Evolutionary conservation across 2,797 vertebrate genomes (phyloP).

Genomic region (Esox lucius): DNA sequence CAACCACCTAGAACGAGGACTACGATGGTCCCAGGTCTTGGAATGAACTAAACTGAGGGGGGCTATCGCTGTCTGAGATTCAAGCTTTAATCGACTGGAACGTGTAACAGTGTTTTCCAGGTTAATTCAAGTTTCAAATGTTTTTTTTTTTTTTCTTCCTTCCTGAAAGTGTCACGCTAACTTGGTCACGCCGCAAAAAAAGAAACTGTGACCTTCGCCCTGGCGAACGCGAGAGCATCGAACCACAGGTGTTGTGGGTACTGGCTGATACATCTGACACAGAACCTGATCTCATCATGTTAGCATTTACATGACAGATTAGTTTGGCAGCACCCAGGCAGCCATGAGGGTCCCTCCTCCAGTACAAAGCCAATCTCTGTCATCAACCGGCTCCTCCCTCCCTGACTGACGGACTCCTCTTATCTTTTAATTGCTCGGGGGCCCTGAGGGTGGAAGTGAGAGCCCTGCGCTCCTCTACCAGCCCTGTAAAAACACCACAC

Average conservation of each 20-base stretch:
- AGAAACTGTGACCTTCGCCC: background rate
- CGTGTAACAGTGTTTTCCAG: background rate
- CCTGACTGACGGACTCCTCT: constrained; percentile 42
- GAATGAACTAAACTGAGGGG: no score
- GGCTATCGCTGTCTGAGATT: no score
- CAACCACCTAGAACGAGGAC: no score
- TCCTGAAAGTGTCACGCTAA: background rate
- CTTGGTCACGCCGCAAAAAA: background rate
- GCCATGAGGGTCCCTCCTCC: constrained; percentile 23
- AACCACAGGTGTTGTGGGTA: background rate
- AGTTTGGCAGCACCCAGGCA: constrained; percentile 30
- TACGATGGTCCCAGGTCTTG: no score
- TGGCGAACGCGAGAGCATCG: background rate
- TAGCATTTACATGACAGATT: constrained; percentile 59
- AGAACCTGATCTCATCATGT: constrained; percentile 28
- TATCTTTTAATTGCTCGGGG: constrained; percentile 70
- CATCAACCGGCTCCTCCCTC: constrained; percentile 47
- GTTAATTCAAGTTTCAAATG: background rate
- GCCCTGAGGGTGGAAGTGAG: constrained; percentile 48
- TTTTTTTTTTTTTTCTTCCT: background rate
- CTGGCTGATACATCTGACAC: background rate
- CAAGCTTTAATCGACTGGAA: no score
- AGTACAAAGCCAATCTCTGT: constrained; percentile 41
- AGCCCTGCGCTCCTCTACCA: constrained; percentile 40
- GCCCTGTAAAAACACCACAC: constrained; percentile 32